phyloP scores from a whole-genome alignment of 2,113 vertebrate species.

The Stegastes partitus region DNA sequence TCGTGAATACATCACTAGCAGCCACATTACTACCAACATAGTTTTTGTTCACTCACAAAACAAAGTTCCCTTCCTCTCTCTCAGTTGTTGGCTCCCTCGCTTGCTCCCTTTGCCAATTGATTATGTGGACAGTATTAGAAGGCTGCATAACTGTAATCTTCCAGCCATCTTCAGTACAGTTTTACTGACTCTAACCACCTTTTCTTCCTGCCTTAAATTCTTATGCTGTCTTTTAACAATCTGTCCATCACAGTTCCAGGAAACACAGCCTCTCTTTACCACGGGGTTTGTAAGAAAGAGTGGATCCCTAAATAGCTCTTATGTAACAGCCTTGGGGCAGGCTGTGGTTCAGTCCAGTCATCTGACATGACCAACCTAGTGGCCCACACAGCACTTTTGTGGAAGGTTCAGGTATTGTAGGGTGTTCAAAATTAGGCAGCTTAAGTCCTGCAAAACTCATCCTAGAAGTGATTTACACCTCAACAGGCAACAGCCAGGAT shows the following conservation, averaged over 20 bases:
- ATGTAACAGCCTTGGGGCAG: slow-evolving; percentile 57
- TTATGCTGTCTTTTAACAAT: slow-evolving; percentile 11
- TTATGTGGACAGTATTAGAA: slow-evolving; percentile 21
- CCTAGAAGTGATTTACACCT: slow-evolving; percentile 5
- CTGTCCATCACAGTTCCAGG: slow-evolving; percentile 21
- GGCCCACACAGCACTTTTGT: slow-evolving; percentile 23
- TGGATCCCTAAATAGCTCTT: slow-evolving; percentile 68
- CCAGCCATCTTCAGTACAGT: neutral
- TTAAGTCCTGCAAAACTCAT: neutral
- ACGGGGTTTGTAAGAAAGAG: neutral
- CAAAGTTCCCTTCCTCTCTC: neutral
- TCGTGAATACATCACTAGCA: neutral
- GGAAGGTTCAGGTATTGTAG: slow-evolving; percentile 27
- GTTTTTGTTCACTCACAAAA: too few species aligned
- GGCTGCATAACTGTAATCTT: slow-evolving; percentile 31
- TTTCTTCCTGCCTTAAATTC: slow-evolving; percentile 10
- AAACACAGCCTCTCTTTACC: slow-evolving; percentile 48
- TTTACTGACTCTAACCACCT: slow-evolving; percentile 1
- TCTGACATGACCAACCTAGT: slow-evolving; percentile 45
- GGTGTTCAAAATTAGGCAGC: slow-evolving; percentile 2
- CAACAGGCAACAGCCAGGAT: neutral
- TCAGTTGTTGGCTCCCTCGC: neutral
- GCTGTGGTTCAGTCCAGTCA: slow-evolving; percentile 47
- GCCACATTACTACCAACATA: too few species aligned
- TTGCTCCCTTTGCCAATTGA: slow-evolving; percentile 22